These are phyloP conservation scores for Cheilosia impressa DNA, from an alignment of 2,888 invertebrate species.

Conservation along the genomic window DNA sequence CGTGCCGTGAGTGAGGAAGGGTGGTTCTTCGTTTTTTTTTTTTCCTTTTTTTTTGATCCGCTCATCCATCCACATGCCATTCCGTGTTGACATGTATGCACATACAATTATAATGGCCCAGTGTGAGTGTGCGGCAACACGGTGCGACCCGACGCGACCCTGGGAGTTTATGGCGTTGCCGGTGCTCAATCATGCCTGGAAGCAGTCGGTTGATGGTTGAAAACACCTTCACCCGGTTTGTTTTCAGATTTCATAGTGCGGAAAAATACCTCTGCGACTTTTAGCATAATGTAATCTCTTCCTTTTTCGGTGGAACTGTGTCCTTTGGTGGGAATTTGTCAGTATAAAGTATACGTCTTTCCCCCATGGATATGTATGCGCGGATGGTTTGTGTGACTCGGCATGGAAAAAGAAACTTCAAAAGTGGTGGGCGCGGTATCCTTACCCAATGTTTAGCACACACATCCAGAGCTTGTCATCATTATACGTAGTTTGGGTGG, in stretches of 20 bases:
- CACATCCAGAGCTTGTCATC: constrained; percentile 63
- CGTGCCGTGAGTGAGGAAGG: constrained; percentile 30
- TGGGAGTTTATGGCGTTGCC: constrained; percentile 73
- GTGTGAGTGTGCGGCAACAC: constrained; percentile 54
- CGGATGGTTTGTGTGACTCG: constrained; percentile 8
- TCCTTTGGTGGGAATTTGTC: constrained; percentile 66
- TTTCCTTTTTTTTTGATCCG: constrained; percentile 57
- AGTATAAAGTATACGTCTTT: constrained; percentile 28
- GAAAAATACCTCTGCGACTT: constrained; percentile 75
- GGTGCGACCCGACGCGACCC: constrained; percentile 66
- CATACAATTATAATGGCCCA: constrained; percentile 72
- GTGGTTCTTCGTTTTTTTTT: constrained; percentile 10
- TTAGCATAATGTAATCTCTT: constrained; percentile 76
- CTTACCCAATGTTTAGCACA: constrained; percentile 69
- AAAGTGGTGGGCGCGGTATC: constrained; percentile 67
- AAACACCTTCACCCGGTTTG: constrained; percentile 76
- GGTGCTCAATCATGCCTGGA: constrained; percentile 77
- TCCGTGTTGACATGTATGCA: constrained; percentile 74
- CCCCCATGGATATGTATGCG: neutral
- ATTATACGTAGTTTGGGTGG: constrained; percentile 47
- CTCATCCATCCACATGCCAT: constrained; percentile 74
- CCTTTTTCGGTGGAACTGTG: constrained; percentile 59
- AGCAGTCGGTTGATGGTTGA: constrained; percentile 76
- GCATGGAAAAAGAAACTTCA: constrained; percentile 63
- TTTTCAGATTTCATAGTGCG: constrained; percentile 76